Conservation (phyloP, 2,113 vertebrate genomes). For the Boleophthalmus pectinirostris region DNA sequence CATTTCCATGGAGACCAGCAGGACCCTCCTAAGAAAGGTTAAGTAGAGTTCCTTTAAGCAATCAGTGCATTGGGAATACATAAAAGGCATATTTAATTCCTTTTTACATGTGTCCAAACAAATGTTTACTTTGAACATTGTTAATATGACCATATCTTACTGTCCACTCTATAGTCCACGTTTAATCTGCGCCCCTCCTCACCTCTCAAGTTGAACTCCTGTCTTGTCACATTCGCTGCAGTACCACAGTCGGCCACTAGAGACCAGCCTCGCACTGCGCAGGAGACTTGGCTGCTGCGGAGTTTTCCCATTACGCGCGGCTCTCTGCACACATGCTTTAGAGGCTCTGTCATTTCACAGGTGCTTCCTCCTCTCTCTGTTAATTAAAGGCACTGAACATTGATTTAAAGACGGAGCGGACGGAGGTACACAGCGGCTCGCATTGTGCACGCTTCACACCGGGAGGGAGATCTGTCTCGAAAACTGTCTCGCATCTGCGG, state of each 20-base stretch:
- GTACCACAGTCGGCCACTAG: slow-evolving; percentile 47
- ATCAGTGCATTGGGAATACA: too few relatives aligned
- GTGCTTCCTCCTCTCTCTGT: slow-evolving; percentile 21
- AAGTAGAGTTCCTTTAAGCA: too few relatives aligned
- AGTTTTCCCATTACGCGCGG: background rate
- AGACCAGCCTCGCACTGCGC: slow-evolving; percentile 46
- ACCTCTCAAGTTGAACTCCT: too few relatives aligned
- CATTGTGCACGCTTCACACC: slow-evolving; percentile 12
- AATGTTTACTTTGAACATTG: too few relatives aligned
- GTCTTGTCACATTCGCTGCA: slow-evolving; percentile 24
- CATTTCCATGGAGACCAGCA: too few relatives aligned
- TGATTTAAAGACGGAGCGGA: background rate
- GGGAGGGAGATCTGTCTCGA: slow-evolving; percentile 34
- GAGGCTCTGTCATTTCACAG: background rate
- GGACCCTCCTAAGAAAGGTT: too few relatives aligned
- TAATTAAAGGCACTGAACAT: background rate
- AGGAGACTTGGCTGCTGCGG: background rate
- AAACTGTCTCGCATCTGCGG: slow-evolving; percentile 20
- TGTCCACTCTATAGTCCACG: too few relatives aligned
- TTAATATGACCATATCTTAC: too few relatives aligned
- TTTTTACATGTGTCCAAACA: too few relatives aligned
- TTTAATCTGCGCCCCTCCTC: too few relatives aligned
- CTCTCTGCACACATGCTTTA: slow-evolving; percentile 8
- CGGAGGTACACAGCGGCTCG: slow-evolving; percentile 5
- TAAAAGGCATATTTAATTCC: too few relatives aligned